Evolutionary conservation across 2,888 invertebrate genomes (phyloP).

Genomic region (Drosophila phalerata): DNA sequence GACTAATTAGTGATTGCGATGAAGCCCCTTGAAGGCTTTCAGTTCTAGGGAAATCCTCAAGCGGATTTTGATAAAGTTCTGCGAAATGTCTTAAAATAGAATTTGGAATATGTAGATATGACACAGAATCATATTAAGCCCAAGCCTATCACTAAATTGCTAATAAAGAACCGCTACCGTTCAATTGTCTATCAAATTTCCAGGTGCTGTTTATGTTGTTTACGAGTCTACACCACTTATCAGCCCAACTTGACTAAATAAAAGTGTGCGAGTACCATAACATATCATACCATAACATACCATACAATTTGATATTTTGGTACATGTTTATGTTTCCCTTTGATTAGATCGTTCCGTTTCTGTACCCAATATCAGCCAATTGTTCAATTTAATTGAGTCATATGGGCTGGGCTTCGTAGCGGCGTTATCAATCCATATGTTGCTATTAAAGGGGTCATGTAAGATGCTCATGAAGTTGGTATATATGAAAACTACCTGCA

Average conservation of each 20-base stretch:
- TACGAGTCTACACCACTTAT: conserved; percentile 45
- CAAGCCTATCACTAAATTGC: conserved; percentile 36
- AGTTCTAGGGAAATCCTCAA: conserved; percentile 52
- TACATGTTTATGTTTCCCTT: conserved; percentile 23
- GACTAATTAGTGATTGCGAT: conserved; percentile 14
- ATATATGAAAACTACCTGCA: background rate
- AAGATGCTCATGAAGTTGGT: conserved; percentile 2
- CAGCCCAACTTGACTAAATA: conserved; percentile 8
- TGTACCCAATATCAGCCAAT: conserved; percentile 54
- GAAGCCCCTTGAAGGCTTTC: conserved; percentile 32
- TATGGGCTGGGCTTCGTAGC: conserved; percentile 49
- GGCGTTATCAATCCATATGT: conserved; percentile 51
- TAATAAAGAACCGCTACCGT: conserved; percentile 18
- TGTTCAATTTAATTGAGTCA: conserved; percentile 75
- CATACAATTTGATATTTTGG: background rate
- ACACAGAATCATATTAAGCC: conserved; percentile 6
- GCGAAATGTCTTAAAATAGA: conserved; percentile 21
- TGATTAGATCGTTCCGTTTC: conserved; percentile 19
- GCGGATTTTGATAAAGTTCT: conserved; percentile 39
- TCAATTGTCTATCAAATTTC: conserved; percentile 40
- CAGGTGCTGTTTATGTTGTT: conserved; percentile 47
- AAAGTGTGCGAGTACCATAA: conserved; percentile 3
- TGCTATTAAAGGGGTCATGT: conserved; percentile 13
- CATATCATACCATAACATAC: background rate
- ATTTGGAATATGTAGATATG: conserved; percentile 2